Evolutionary conservation across 2,888 invertebrate genomes (phyloP).

Genomic region (Phortica magna): DNA sequence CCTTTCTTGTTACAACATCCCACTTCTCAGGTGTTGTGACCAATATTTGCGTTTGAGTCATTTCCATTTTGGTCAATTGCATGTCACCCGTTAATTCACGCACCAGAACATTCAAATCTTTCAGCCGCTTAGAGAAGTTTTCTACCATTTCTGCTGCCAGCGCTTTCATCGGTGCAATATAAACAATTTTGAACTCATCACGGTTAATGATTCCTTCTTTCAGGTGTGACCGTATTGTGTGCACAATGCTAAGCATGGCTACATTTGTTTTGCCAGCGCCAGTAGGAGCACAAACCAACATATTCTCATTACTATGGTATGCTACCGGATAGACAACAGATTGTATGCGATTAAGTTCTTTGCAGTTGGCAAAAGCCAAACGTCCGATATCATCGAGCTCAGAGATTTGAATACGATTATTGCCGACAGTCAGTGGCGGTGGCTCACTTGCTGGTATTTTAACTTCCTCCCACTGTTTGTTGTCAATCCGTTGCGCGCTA

Average conservation of each 20-base stretch:
- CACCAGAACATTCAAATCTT: constrained; percentile 88
- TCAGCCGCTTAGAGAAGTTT: constrained; percentile 91
- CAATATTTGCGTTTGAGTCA: constrained; percentile 97
- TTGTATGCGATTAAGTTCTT: constrained; percentile 94
- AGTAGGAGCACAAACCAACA: constrained; percentile 98
- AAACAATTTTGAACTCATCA: constrained; percentile 98
- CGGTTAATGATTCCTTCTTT: constrained; percentile 89
- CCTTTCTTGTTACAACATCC: constrained; percentile 99
- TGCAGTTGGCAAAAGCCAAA: constrained; percentile 92
- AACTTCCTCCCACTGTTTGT: constrained; percentile 90
- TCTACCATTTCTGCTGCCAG: constrained; percentile 98
- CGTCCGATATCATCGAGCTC: constrained; percentile 86
- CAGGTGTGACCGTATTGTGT: constrained; percentile 92
- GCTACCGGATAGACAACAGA: constrained; percentile 97
- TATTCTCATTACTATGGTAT: constrained; percentile 97
- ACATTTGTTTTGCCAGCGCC: constrained; percentile 99
- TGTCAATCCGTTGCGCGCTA: constrained; percentile 85
- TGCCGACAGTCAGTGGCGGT: constrained; percentile 81
- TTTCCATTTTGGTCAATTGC: constrained; percentile 96
- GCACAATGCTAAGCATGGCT: constrained; percentile 94
- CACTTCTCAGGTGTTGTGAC: constrained; percentile 99
- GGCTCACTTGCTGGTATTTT: constrained; percentile 85
- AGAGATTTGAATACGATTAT: constrained; percentile 81
- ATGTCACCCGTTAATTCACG: constrained; percentile 98
- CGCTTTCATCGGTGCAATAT: constrained; percentile 99